Conservation (phyloP, 2,888 invertebrate species). For the Parascotia fuliginaria region DNA sequence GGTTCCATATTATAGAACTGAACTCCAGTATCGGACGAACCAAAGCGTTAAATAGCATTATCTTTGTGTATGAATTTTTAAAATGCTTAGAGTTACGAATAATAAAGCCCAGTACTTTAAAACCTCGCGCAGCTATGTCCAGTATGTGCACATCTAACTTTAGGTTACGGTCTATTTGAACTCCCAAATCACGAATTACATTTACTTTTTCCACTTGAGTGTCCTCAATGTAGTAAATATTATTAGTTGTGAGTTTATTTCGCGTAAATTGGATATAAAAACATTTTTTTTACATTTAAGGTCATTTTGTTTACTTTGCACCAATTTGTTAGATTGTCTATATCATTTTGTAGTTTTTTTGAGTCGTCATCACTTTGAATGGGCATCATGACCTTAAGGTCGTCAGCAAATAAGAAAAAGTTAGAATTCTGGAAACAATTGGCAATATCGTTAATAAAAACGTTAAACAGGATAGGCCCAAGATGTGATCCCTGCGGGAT, state of each 20-base stretch:
- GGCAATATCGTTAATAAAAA: constrained; percentile 6
- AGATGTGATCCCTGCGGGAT: constrained; percentile 5
- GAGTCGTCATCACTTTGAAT: not conserved
- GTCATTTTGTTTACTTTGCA: constrained; percentile 1
- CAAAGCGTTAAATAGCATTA: not conserved
- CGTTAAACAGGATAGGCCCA: constrained; percentile 3
- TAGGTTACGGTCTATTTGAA: too few species aligned
- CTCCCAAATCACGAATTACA: not conserved
- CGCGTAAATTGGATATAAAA: constrained; percentile 7
- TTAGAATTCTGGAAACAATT: not conserved
- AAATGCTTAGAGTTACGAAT: not conserved
- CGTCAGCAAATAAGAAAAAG: constrained; percentile 5
- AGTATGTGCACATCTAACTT: too few species aligned
- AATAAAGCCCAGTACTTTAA: not conserved
- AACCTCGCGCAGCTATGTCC: not conserved
- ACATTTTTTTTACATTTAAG: constrained; percentile 1
- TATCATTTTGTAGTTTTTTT: not conserved
- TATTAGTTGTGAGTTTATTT: not conserved
- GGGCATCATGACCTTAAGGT: constrained; percentile 1
- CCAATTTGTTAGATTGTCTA: constrained; percentile 4
- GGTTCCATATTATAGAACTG: not conserved
- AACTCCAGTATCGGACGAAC: not conserved
- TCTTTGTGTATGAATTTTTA: not conserved
- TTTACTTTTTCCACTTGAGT: not conserved
- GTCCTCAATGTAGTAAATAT: not conserved